Conservation (phyloP, 2,797 vertebrate species). For the Amphiprion clarkii region DNA sequence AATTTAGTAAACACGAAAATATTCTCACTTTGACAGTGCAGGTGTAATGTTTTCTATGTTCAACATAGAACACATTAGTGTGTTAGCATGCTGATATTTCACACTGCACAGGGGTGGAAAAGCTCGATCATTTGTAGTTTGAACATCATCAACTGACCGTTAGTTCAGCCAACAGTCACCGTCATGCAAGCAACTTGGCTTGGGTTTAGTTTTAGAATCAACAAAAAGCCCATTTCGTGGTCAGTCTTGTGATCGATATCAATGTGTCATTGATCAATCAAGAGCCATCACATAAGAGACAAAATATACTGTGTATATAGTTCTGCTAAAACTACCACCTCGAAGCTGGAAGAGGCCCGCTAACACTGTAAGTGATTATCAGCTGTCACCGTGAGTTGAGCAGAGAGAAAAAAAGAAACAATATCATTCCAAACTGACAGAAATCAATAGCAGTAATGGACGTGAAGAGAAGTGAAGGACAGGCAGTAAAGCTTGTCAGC, state of each 20-base stretch:
- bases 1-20: not conserved
- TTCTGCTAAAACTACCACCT: slow-evolving; percentile 36
- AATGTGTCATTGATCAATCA: slow-evolving; percentile 36
- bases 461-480: slow-evolving; percentile 55
- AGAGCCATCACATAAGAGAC: slow-evolving; percentile 6
- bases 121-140: not conserved
- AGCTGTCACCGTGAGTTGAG: slow-evolving; percentile 40
- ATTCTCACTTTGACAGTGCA: not conserved
- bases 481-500: slow-evolving; percentile 54
- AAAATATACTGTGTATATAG: slow-evolving; percentile 17
- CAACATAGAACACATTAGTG: not conserved
- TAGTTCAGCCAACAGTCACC: not conserved
- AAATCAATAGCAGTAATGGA: slow-evolving; percentile 78
- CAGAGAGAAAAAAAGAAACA: slow-evolving; percentile 46
- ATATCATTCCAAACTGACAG: slow-evolving; percentile 70
- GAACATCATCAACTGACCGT: not conserved
- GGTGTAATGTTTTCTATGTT: not conserved
- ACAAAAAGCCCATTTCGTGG: slow-evolving; percentile 13
- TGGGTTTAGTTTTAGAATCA: not conserved
- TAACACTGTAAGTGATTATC: slow-evolving; percentile 59
- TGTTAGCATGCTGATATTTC: not conserved
- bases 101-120: not conserved
- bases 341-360: slow-evolving; percentile 33
- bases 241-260: not conserved
- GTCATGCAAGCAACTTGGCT: not conserved